These are phyloP conservation scores for Vimba vimba DNA, from an alignment of 2,113 vertebrate species.

Conservation along the genomic window DNA sequence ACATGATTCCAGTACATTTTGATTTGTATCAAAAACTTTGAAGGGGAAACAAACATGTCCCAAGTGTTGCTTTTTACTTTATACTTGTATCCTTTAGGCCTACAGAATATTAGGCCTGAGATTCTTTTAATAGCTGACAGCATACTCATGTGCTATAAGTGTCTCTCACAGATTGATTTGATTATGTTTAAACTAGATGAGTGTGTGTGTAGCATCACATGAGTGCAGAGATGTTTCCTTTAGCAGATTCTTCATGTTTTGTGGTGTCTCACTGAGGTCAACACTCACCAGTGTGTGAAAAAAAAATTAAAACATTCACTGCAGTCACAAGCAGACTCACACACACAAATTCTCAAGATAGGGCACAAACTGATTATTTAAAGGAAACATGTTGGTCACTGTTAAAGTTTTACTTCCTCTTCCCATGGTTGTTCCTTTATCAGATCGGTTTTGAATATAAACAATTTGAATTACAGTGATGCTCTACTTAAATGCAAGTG, in stretches of 20 bases:
- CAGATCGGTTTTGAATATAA: not conserved
- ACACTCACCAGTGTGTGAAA: conserved; percentile 78
- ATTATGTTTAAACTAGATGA: too few species aligned
- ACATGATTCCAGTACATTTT: not conserved
- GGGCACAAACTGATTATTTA: not conserved
- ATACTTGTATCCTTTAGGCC: not conserved
- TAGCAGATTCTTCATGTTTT: conserved; percentile 57
- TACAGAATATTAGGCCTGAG: not conserved
- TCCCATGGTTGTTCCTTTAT: not conserved
- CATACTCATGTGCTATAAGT: not conserved
- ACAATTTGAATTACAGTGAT: not conserved
- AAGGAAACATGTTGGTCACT: not conserved
- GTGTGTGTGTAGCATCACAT: not conserved
- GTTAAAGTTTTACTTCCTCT: not conserved
- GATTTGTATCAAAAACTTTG: too few species aligned
- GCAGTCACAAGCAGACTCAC: conserved; percentile 23
- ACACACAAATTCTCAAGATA: conserved; percentile 63
- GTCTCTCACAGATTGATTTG: not conserved
- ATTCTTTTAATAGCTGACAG: not conserved
- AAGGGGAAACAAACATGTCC: not conserved
- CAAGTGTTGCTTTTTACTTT: not conserved
- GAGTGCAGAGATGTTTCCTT: too few species aligned
- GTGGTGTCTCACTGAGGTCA: conserved; percentile 78
- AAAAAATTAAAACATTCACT: conserved; percentile 72
- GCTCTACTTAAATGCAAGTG: not conserved